phyloP scores from a whole-genome alignment of 2,888 invertebrate genomes.

The Tigriopus californicus region DNA sequence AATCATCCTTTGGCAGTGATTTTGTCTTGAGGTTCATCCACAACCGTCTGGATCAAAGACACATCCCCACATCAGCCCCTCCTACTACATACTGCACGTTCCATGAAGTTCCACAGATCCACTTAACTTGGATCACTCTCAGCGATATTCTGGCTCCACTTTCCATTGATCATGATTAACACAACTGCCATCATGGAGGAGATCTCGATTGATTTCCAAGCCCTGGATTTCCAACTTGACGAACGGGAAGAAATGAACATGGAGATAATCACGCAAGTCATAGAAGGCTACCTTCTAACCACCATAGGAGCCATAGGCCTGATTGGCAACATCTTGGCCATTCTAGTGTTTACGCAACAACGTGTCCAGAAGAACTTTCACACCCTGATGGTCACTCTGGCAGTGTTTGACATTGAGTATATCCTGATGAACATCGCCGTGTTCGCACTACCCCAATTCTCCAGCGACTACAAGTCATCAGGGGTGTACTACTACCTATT shows the following conservation, averaged over 20 bases:
- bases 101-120: too few species aligned
- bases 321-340: neutral
- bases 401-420: constrained; percentile 1
- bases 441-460: constrained; percentile 8
- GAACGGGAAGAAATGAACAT: neutral
- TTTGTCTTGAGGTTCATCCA: too few species aligned
- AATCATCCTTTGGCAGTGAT: too few species aligned
- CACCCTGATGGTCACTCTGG: constrained; percentile 1
- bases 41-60: too few species aligned
- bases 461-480: neutral
- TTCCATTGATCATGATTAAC: too few species aligned
- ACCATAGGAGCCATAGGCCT: constrained; percentile 1
- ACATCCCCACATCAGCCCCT: too few species aligned
- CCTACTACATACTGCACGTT: too few species aligned
- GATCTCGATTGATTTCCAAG: too few species aligned
- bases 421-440: neutral
- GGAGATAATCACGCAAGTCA: neutral
- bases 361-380: constrained; percentile 6
- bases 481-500: neutral
- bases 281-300: constrained; percentile 1
- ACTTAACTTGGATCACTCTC: too few species aligned
- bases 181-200: too few species aligned
- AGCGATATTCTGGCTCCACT: too few species aligned
- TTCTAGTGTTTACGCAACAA: neutral
- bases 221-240: too few species aligned